Evolutionary conservation across 2,888 invertebrate genomes (phyloP).

Genomic region (Leptarthrus brevirostris): DNA sequence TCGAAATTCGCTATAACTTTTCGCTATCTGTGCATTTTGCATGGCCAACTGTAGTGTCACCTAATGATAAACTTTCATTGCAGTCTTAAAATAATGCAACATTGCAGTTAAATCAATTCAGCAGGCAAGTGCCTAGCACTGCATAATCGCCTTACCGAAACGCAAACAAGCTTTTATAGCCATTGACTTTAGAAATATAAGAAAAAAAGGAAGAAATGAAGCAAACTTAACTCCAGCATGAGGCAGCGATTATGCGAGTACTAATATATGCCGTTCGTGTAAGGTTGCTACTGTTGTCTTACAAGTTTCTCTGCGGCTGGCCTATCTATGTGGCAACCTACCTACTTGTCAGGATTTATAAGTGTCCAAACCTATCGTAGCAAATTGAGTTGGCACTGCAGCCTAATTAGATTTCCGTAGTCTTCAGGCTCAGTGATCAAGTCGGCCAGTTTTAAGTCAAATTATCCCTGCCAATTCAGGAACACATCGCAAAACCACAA

Average conservation of each 20-base stretch:
- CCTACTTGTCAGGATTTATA: conserved; percentile 15
- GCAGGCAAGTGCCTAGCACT: background rate
- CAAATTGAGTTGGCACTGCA: too few species aligned
- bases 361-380: background rate
- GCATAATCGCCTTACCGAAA: conserved; percentile 26
- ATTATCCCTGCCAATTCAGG: background rate
- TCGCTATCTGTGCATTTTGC: conserved; percentile 11
- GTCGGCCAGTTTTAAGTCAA: background rate
- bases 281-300: background rate
- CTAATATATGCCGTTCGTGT: background rate
- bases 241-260: background rate
- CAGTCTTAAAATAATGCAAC: conserved; percentile 20
- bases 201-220: background rate
- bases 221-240: too few species aligned
- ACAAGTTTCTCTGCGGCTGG: background rate
- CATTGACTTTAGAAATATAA: too few species aligned
- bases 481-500: background rate
- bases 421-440: conserved; percentile 2
- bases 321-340: background rate
- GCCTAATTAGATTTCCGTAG: conserved; percentile 27
- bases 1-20: conserved; percentile 23
- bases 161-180: too few species aligned
- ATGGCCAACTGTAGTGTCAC: conserved; percentile 7
- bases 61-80: conserved; percentile 33
- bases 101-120: background rate